A percentile compares a stretch with the other conserved stretches of the same genome.
Conservation (phyloP, 2,888 invertebrate genomes). For the Cantharis lateralis region DNA sequence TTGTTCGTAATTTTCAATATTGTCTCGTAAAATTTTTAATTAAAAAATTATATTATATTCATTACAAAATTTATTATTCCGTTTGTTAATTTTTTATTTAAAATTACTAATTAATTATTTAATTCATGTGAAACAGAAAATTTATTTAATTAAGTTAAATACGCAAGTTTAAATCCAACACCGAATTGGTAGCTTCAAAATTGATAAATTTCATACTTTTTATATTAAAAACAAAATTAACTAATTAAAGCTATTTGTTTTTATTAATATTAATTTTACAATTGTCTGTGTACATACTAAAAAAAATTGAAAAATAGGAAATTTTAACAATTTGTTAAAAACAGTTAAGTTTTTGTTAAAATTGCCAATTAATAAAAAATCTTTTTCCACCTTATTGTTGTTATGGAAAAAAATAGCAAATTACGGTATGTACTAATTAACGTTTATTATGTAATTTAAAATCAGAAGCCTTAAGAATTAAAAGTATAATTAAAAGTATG, state of each 20-base stretch:
- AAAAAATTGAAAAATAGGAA: too few species aligned
- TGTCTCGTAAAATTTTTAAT: constrained; percentile 13
- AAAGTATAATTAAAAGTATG: too few species aligned
- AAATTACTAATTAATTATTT: background rate
- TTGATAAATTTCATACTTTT: background rate
- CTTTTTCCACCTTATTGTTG: too few species aligned
- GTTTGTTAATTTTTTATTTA: background rate
- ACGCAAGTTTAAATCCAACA: background rate
- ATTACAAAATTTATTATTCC: background rate
- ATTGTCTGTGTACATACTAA: background rate
- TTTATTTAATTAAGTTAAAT: background rate
- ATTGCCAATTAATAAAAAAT: too few species aligned
- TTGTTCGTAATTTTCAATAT: constrained; percentile 19
- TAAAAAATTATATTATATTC: constrained; percentile 4
- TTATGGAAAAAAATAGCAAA: too few species aligned
- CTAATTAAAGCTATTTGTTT: background rate
- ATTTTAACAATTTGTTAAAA: too few species aligned
- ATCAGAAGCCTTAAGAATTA: too few species aligned
- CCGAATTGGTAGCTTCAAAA: background rate
- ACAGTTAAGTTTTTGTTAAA: too few species aligned
- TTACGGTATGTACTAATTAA: too few species aligned
- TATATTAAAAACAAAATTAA: background rate
- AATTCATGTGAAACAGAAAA: background rate
- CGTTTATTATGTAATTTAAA: too few species aligned
- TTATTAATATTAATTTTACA: background rate